Percentiles rank a stretch among this genome's conserved stretches.
Conservation (phyloP, 2,797 vertebrate genomes). For the Taenioides sp. region DNA sequence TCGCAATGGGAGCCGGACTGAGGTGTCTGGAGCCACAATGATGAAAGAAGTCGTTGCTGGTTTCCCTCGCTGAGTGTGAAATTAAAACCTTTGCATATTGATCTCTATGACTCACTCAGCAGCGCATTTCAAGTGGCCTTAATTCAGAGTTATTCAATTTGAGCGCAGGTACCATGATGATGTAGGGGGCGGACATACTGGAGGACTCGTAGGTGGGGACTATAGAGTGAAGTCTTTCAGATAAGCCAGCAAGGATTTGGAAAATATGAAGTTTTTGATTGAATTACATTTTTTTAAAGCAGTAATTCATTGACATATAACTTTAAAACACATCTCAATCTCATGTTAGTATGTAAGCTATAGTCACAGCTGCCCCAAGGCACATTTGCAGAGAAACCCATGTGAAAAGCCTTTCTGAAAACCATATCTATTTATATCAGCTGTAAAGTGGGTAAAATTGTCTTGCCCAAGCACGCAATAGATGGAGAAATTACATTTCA, state of each 20-base stretch:
- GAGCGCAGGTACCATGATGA: constrained; percentile 10
- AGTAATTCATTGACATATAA: no score
- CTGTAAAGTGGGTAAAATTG: neutral
- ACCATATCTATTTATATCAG: neutral
- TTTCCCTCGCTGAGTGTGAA: constrained; percentile 53
- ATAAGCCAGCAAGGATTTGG: neutral
- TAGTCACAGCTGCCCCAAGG: no score
- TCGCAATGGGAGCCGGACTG: constrained; percentile 56
- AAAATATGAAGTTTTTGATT: neutral
- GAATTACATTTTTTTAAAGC: no score
- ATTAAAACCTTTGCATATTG: constrained; percentile 60
- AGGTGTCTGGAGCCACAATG: constrained; percentile 42
- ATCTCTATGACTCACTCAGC: constrained; percentile 46
- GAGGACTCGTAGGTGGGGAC: neutral
- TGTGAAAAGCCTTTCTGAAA: no score
- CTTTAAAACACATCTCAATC: no score
- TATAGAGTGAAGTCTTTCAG: neutral
- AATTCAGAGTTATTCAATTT: constrained; percentile 51
- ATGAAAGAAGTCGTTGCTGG: constrained; percentile 60
- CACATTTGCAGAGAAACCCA: no score
- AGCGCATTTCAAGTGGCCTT: constrained; percentile 34
- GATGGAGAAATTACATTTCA: no score
- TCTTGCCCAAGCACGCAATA: neutral
- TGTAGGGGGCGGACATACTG: neutral
- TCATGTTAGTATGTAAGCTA: no score